Percentiles rank a stretch among this genome's conserved stretches.
Conservation (phyloP, 1,140 invertebrate species). For the Trichonephila inaurata region DNA sequence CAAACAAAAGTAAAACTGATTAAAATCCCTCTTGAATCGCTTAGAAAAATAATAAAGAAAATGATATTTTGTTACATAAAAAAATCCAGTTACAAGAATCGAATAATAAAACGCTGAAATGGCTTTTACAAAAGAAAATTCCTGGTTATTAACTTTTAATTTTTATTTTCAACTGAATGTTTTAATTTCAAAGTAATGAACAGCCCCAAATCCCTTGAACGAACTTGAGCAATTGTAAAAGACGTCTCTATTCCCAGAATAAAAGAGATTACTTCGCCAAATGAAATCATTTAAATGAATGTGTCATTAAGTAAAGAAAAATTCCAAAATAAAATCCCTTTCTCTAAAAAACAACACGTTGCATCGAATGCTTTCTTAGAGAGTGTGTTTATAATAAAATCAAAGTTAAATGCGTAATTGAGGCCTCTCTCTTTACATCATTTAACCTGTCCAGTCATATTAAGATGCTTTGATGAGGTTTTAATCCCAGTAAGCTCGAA, state of each 20-base stretch:
- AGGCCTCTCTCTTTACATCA: conserved; percentile 2
- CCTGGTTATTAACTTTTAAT: background rate
- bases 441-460: conserved; percentile 63
- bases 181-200: background rate
- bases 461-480: conserved; percentile 53
- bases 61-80: too few relatives aligned
- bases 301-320: conserved; percentile 45
- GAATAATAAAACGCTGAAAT: background rate
- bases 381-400: conserved; percentile 17
- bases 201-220: background rate
- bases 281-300: conserved; percentile 22
- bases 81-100: background rate
- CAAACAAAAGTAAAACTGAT: too few relatives aligned
- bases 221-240: background rate
- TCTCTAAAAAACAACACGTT: background rate
- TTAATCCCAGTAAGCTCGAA: conserved; percentile 54
- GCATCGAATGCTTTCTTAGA: background rate
- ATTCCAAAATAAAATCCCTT: background rate
- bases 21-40: too few relatives aligned
- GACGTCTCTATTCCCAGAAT: background rate
- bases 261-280: conserved; percentile 5
- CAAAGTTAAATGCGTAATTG: conserved; percentile 16
- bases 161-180: background rate
- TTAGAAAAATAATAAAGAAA: too few relatives aligned
- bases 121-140: background rate